Evolutionary conservation across 2,888 invertebrate species (phyloP), one percentile per base, ranked within the genome.

Genomic region (Hemithea aestivaria): DNA sequence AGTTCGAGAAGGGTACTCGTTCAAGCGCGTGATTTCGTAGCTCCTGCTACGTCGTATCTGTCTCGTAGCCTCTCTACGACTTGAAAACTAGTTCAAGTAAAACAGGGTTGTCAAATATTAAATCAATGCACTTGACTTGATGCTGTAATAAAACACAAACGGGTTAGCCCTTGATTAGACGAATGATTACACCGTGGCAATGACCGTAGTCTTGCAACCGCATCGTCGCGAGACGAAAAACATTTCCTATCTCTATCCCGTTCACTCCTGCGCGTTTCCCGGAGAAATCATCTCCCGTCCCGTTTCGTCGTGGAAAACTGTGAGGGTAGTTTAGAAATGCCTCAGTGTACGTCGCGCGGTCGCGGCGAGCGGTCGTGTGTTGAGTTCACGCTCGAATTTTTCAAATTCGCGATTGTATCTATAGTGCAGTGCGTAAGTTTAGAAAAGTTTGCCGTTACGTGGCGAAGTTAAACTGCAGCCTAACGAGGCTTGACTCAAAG

Each of bases 121-220:
- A 32, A 39, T 43, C 43, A 43, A 27, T 24, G 33, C 39, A 34
- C 20, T 34, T 43, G 28, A 25, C 31, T 27, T 31, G 23, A 39
- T 32, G 27, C 23, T 20, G 37, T 35, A 34, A 51, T 45, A 46
- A 49, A 53, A 51, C 45, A 47, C 35, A 42, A 54, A 53, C 47
- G 48, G 50, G 45, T 35, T 51, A 48, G 40, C 45, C 41, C 54
- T 57, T 56, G 56, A 58, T 64, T 65, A 67, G 62, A 62, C 48
- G 40, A 70, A 62, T 69, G 62, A 74, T 74, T 66, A 68, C 62
- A 62, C 61, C 70, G 73, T 76, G 81, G 80, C 83, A 84, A 80
- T 83, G 82, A 83, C 84, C 84, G 82, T 75, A 74, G 73, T 16
- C 44, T 73, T 81, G 82, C 81, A 81, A 82, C 84, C 82, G 83